Evolutionary conservation across 1,140 invertebrate genomes (phyloP), one percentile per base, ranked within the genome.

Genomic region (Hypothenemus hampei): DNA sequence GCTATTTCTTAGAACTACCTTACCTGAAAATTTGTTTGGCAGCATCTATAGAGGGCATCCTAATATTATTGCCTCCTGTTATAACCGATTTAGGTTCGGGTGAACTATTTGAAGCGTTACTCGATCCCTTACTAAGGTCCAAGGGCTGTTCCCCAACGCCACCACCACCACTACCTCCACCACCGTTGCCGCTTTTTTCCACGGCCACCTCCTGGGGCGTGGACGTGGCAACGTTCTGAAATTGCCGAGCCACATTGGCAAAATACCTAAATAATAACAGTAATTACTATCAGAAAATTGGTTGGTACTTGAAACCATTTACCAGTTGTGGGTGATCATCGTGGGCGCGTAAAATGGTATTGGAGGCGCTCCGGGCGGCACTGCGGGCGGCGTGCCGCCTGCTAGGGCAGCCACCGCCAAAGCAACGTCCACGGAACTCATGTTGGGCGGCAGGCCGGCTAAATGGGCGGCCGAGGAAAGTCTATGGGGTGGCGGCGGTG

Each of bases 61-160:
- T 70, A 67, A 65, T 55, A 57, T 64, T 59, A 45, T 62, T 61
- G n/a, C n/a, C n/a, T n/a, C n/a, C n/a, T 15, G 21, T 35, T 29
- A 45, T 33, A 16, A 29, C 45, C 26, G 59, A 11, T 46, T 61
- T 51, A 37, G 45, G 35, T 33, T 64, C 58, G 8, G 58, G 36
- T 15, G 49, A 53, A 22, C 33, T 58, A 43, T 48, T 47, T 15
- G 36, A 33, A 8, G 33, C 53, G 37, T 58, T 63, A 33, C 36
- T 65, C 31, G 55, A 57, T 35, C 63, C 62, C 39, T 69, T 87
- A 86, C 86, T 88, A 63, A 90, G 80, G 76, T 89, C 87, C 58
- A 89, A 77, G 18, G 87, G 87, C 72, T 86, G 83, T 66, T 87
- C 85, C 59, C 75, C 75, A n/a, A n/a, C n/a, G n/a, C n/a, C n/a